phyloP scores from a whole-genome alignment of 2,113 vertebrate species.

The Australoheros scitulus region DNA sequence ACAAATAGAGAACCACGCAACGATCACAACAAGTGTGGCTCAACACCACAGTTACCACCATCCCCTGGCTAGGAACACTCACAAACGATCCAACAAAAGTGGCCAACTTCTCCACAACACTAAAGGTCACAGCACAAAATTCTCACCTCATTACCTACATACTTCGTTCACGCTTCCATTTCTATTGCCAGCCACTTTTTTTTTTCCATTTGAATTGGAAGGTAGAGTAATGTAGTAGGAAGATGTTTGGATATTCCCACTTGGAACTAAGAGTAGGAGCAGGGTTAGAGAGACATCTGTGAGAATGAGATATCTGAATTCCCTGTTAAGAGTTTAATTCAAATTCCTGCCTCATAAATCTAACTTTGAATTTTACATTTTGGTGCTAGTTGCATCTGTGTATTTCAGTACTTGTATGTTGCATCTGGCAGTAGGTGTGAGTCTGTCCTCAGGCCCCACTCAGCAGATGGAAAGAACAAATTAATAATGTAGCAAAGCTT shows the following conservation, averaged over 20 bases:
- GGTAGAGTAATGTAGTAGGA: neutral
- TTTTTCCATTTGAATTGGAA: neutral
- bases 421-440: conserved; percentile 43
- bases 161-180: neutral
- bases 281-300: neutral
- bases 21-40: no score
- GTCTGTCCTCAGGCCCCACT: conserved; percentile 49
- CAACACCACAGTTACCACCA: no score
- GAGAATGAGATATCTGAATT: neutral
- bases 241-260: neutral
- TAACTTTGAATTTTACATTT: neutral
- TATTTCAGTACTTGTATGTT: neutral
- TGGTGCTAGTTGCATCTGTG: conserved; percentile 6
- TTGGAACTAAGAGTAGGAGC: neutral
- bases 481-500: conserved; percentile 71
- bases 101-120: no score
- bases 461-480: conserved; percentile 59
- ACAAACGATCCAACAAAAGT: no score
- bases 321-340: neutral
- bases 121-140: no score
- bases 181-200: neutral
- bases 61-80: no score
- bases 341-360: neutral
- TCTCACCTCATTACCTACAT: neutral
- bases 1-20: no score